Conservation (phyloP, 2,113 vertebrate species). For the Puffinus mauretanicus region DNA sequence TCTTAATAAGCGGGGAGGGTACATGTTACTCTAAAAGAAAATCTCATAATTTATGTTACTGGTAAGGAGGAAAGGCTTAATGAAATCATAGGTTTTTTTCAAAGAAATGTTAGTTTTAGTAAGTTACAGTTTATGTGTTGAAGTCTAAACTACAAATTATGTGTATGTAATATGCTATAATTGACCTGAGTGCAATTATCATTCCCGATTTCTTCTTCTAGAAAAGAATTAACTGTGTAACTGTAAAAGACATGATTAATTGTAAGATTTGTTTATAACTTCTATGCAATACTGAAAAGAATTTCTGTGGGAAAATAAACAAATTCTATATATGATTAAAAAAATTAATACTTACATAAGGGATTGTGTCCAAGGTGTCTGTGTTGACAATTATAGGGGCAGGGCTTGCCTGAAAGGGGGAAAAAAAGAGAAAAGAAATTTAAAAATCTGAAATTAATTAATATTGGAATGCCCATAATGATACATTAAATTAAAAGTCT, state of each 20-base stretch:
- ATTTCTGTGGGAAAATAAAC: not conserved
- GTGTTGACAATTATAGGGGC: slow-evolving; percentile 97
- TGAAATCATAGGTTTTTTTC: not conserved
- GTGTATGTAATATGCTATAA: not conserved
- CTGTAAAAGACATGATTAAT: not conserved
- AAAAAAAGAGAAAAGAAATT: not conserved
- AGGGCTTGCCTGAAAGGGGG: slow-evolving; percentile 85
- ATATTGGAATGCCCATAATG: not conserved
- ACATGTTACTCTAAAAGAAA: not conserved
- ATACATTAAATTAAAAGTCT: not conserved
- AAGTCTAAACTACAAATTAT: not conserved
- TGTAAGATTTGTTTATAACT: not conserved
- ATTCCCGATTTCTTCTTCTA: not conserved
- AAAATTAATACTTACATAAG: slow-evolving; percentile 86
- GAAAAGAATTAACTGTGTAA: not conserved
- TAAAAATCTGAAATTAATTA: not conserved
- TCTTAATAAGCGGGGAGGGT: not conserved
- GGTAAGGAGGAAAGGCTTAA: not conserved
- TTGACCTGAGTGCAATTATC: not conserved
- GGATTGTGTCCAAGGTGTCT: slow-evolving; percentile 94
- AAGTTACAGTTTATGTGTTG: not conserved
- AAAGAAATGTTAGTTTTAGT: not conserved
- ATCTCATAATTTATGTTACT: not conserved
- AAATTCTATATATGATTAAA: not conserved
- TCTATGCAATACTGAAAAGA: not conserved